Conservation (phyloP, 2,888 invertebrate genomes). For the Oscheius myriophilus region DNA sequence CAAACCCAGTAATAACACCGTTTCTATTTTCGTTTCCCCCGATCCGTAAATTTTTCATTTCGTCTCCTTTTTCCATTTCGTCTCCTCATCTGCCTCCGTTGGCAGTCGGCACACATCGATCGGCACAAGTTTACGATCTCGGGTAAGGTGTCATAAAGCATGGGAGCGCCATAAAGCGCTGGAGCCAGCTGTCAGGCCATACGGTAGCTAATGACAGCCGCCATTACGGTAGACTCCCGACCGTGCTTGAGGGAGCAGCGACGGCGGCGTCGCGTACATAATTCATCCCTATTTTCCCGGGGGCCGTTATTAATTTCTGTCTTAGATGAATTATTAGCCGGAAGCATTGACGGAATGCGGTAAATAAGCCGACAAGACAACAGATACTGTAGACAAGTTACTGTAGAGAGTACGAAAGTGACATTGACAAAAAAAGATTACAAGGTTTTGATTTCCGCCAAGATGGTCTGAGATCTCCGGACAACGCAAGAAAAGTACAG, state of each 20-base stretch:
- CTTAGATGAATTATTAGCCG: slow-evolving; percentile 28
- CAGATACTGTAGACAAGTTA: too few species aligned
- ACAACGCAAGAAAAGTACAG: too few species aligned
- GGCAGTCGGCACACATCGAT: slow-evolving; percentile 16
- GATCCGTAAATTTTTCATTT: too few species aligned
- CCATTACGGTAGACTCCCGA: slow-evolving; percentile 19
- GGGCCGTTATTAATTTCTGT: slow-evolving; percentile 31
- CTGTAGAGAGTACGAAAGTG: too few species aligned
- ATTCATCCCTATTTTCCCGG: slow-evolving; percentile 33
- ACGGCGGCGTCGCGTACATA: background rate
- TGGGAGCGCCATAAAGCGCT: slow-evolving; percentile 21
- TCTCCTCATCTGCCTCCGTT: too few species aligned
- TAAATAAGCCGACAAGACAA: slow-evolving; percentile 1
- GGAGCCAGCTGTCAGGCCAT: slow-evolving; percentile 28
- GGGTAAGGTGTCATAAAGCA: slow-evolving; percentile 35
- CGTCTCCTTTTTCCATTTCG: too few species aligned
- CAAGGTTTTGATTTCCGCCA: too few species aligned
- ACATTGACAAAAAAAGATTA: too few species aligned
- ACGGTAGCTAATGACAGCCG: slow-evolving; percentile 22
- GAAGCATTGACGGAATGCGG: slow-evolving; percentile 23
- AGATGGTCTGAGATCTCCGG: too few species aligned
- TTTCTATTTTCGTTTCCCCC: too few species aligned
- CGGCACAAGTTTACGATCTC: slow-evolving; percentile 34
- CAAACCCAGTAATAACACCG: too few species aligned
- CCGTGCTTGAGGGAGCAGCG: background rate